Base-by-base conservation (phyloP, 2,113 vertebrate genomes). In the Gnathonemus echidnorhynchus region DNA sequence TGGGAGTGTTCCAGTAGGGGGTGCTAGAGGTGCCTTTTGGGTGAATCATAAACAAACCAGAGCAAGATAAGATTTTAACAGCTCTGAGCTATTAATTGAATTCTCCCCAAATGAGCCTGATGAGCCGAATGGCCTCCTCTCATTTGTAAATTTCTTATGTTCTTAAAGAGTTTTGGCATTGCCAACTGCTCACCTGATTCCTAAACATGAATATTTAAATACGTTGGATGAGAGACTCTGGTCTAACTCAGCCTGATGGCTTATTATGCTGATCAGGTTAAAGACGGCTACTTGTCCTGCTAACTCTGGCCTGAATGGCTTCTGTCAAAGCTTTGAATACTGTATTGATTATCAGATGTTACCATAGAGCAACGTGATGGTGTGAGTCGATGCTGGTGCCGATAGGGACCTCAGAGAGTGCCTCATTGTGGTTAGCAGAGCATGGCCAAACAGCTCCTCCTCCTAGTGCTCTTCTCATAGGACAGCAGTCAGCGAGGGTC, bases 11-110 rank as follows among this genome's bases (percentile, higher is more conserved):
- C 86, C 90, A 89, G 46, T 58, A 89, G 56, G 58, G 86, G 84
- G 84, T 83, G 62, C 48, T 74, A 66, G 42, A 70, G 88, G n/a
- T 45, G 80, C 77, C 53, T 24, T 89, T 74, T 50, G 62, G 70
- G 52, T 53, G 56, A 74, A 86, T 83, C 80, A 52, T 52, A 87
- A 45, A 90, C 39, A 49, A 42, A 8, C 9, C 53, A 56, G 19
- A 56, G 19, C 53, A 21, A 56, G 53, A 56, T 56, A 56, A 2
- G 19, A 56, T 56, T 56, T 56, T 21, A 56, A 53, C 52, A 53
- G 21, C 52, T 53, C 52, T 21, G 52, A 56, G 52, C 52, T 56
- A 56, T 56, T 56, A 56, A 56, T 56, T 56, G 52, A 56, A 56
- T 56, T 56, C 17, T 56, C 17, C 52, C 52, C 52, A 21, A 21